Evolutionary conservation across 2,797 vertebrate species (phyloP), one percentile per base, ranked within the genome.

Genomic region (Cynopterus sphinx): DNA sequence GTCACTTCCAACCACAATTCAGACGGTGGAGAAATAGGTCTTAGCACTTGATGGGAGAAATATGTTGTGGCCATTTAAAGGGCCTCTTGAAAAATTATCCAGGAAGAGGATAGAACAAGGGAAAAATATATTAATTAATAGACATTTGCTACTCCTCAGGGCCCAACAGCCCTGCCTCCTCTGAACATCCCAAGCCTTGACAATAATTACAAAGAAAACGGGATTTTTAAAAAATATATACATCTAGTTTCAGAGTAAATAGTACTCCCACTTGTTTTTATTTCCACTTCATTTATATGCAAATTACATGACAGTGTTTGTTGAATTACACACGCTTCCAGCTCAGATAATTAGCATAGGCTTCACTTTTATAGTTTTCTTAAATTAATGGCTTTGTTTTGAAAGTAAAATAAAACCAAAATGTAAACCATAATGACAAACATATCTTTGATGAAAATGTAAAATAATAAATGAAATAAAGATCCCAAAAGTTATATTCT

Each of bases 331-430:
- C 22, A 88, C 93, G 1, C 74, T 97, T 97, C 96, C 36, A 82
- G 83, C 71, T 94, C 55, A 57, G 95, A 93, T 96, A 90, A 94
- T 96, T 96, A 82, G 41, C 28, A 53, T 31, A 53, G 49, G 71
- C 26, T 96, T 98, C 90, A 96, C 39, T 95, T 95, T 97, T 95
- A 39, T 9, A 43, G 33, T 79, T 95, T 96, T 95, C 96, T 94
- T 90, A 85, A 97, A 89, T 94, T 95, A 98, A 87, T 70, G 61
- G 82, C 95, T 79, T 61, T 36, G 3, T 96, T 97, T 98, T 81
- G 79, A 97, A 95, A 96, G 91, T 49, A 86, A 73, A 94, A 87
- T 12, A 77, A 11, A 75, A 95, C 94, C 96, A 94, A 98, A 93
- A 57, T 90, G 2, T 87, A 97, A 96, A 86, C 9, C 73, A 74